These are phyloP conservation scores for Drosophila pegasa DNA, from an alignment of 2,888 invertebrate species.

Conservation along the genomic window DNA sequence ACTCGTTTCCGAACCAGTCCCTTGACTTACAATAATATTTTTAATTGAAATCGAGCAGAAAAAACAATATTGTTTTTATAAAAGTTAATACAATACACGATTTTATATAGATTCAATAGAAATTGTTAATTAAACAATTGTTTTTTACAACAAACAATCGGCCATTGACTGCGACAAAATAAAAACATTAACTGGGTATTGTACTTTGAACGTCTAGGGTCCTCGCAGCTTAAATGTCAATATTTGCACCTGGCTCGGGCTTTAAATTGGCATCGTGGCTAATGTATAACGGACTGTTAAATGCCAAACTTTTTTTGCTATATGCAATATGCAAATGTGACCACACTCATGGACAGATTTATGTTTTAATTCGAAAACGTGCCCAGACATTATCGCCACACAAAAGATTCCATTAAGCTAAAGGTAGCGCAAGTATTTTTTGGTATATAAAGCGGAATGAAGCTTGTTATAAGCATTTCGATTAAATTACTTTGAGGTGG, in stretches of 20 bases:
- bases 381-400: slow-evolving; percentile 5
- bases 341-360: slow-evolving; percentile 37
- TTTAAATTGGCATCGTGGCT: slow-evolving; percentile 6
- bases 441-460: not conserved
- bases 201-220: slow-evolving; percentile 58
- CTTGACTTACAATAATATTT: not conserved
- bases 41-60: not conserved
- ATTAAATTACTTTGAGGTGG: not conserved
- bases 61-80: not conserved
- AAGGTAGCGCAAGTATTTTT: not conserved
- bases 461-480: not conserved
- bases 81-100: not conserved
- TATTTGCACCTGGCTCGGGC: slow-evolving; percentile 30
- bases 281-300: slow-evolving; percentile 14
- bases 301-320: slow-evolving; percentile 12
- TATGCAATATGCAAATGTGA: slow-evolving; percentile 58
- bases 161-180: slow-evolving; percentile 22
- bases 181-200: slow-evolving; percentile 1
- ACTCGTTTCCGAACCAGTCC: not conserved
- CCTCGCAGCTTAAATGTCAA: slow-evolving; percentile 56
- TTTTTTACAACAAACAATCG: slow-evolving; percentile 14
- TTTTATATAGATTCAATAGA: not conserved
- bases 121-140: slow-evolving; percentile 1
- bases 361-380: slow-evolving; percentile 30
- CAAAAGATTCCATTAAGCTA: slow-evolving; percentile 12